Base-by-base conservation (phyloP, 1,140 invertebrate species). In the Microplitis demolitor region DNA sequence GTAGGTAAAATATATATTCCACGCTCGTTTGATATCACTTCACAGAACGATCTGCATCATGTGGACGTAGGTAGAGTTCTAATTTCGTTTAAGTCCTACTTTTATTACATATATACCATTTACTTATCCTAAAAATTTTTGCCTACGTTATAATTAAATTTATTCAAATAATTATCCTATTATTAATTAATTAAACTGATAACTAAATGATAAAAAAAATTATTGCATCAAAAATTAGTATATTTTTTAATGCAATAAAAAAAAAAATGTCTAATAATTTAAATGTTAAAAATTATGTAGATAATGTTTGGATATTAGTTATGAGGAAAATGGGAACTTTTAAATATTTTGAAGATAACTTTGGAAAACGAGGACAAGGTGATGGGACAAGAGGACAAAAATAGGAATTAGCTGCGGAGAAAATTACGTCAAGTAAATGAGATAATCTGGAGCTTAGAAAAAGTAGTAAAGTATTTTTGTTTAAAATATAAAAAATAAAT, bases 61-160 rank as follows among this genome's bases (percentile, higher is more conserved):
- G 69, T 50, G 69, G 76, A 83, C 78, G 79, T 81, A 77, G 78
- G 76, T 73, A 68, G 66, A 71, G 82, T 82, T 85, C 82, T 84
- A 84, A 84, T 82, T 84, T 79, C 74, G 82, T 80, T 82, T 75
- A 66, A 66, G 63, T 66, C 63, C 63, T 66, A 66, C 37, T 66
- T 66, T 31, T 63, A 39, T 31, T 39, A 5, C 39, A 11, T 39
- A 39, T 24, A 24, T 13, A 54, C 4, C 14, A 16, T 14, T 16
- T n/a, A 54, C 14, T 54, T 54, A 54, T 14, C 51, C 14, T 4
- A 54, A 14, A 54, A 53, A 14, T 14, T 14, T 54, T 14, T 14
- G 6, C 13, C 14, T 54, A 14, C 13, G 11, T 54, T 54, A 14
- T n/a, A n/a, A 54, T 54, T n/a, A 54, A 13, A 4, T 54, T 54